Evolutionary conservation across 1,140 invertebrate genomes (phyloP), one percentile per base, ranked within the genome.

Genomic region (Drosophila truncata): DNA sequence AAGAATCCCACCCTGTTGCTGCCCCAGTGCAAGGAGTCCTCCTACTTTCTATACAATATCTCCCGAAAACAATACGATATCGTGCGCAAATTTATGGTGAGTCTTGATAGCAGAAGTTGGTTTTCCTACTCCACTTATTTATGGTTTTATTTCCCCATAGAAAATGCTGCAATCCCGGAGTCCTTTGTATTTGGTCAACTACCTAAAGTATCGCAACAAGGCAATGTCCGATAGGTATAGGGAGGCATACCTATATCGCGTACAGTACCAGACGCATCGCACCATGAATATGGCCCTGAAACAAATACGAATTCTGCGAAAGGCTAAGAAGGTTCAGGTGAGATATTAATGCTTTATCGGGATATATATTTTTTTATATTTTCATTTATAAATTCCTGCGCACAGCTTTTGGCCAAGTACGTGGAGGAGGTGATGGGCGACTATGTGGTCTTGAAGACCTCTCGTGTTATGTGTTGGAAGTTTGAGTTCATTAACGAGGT

Each of bases 381-480:
- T 8, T 6, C 18, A 31, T 7, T 0, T 13, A 11, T 25, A 16
- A 16, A 8, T 0, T 6, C 7, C n/a, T 29, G n/a, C 16, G 1
- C 0, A 7, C 18, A 79, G 74, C n/a, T 59, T 44, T 29, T 59
- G 25, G 61, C 60, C n/a, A 50, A 69, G 9, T 91, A 80, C 16
- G 77, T 92, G 4, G 91, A 92, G 54, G 69, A 82, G 29, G 52
- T 91, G 0, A 92, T 92, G 91, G 91, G 91, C 10, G 80, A 90
- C 31, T 92, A 92, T 64, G 83, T 91, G 31, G 78, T 87, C 3
- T 27, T 78, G 2, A 92, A 92, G 33, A 90, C 81, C 13, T 55
- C 79, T 27, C 87, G 91, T 7, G 82, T 92, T 8, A 92, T 92
- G 91, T 92, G 91, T 47, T 92, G 91, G 87, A 92, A 92, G 60